Percentiles rank a stretch among this genome's conserved stretches.
These are phyloP conservation scores for Cheiracanthium punctorium DNA, from an alignment of 2,888 invertebrate genomes.

Conservation along the genomic window DNA sequence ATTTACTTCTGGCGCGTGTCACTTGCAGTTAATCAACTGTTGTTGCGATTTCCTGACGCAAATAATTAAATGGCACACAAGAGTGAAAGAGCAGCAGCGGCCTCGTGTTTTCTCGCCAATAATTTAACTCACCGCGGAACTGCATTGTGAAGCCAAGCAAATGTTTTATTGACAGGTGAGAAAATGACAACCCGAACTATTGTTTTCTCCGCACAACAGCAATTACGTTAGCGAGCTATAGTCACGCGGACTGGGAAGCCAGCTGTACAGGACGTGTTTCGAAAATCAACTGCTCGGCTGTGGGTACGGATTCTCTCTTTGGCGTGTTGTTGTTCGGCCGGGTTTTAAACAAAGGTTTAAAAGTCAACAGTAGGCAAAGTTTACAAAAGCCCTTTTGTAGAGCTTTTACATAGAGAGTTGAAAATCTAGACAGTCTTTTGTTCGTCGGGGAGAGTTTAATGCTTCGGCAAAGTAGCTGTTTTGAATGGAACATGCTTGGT, in stretches of 20 bases:
- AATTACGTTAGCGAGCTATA: not conserved
- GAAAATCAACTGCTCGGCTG: not conserved
- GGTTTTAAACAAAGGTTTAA: not conserved
- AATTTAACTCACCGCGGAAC: not conserved
- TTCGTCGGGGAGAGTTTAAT: too few species aligned
- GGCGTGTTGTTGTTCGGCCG: not conserved
- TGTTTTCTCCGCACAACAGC: conserved; percentile 7
- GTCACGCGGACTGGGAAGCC: not conserved
- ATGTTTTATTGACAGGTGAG: conserved; percentile 21
- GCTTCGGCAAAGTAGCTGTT: too few species aligned
- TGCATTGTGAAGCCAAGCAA: not conserved
- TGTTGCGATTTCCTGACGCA: not conserved
- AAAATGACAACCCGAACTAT: not conserved
- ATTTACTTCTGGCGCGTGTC: too few species aligned
- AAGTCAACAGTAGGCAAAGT: not conserved
- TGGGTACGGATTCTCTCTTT: not conserved
- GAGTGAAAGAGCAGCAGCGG: not conserved
- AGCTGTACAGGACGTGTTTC: not conserved
- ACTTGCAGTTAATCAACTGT: not conserved
- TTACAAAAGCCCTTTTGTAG: conserved; percentile 9
- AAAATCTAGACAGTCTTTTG: too few species aligned
- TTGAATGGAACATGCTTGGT: too few species aligned
- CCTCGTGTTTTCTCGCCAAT: not conserved
- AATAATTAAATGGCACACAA: not conserved
- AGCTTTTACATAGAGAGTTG: not conserved